phyloP scores from a whole-genome alignment of 2,113 vertebrate species.

The Grammomys dolichurus region DNA sequence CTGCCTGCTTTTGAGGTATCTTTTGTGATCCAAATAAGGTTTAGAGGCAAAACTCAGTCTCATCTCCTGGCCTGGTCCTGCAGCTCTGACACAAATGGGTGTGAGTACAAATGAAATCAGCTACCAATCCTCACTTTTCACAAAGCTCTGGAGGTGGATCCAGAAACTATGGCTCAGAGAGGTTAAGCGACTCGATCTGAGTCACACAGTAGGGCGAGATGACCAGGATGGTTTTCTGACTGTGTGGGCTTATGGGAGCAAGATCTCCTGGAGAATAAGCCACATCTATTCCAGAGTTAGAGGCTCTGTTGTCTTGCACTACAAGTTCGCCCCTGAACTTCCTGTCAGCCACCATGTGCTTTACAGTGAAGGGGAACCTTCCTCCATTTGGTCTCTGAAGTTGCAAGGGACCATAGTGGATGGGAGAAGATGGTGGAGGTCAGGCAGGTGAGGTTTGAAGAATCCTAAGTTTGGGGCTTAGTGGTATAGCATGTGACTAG shows the following conservation, averaged over 20 bases:
- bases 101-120: background rate
- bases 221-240: background rate
- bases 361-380: background rate
- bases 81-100: background rate
- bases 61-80: background rate
- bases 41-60: constrained; percentile 28
- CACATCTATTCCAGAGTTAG: background rate
- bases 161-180: background rate
- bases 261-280: background rate
- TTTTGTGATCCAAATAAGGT: constrained; percentile 52
- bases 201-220: constrained; percentile 35
- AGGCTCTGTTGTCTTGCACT: background rate
- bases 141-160: background rate
- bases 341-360: background rate
- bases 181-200: background rate
- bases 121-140: background rate
- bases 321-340: background rate
- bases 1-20: constrained; percentile 10
- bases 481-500: background rate
- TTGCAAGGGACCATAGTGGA: background rate
- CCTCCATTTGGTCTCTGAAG: background rate
- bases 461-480: background rate
- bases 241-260: background rate
- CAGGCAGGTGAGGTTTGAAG: background rate
- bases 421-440: background rate